phyloP scores from a whole-genome alignment of 2,113 vertebrate species.

The Dipodomys merriami region DNA sequence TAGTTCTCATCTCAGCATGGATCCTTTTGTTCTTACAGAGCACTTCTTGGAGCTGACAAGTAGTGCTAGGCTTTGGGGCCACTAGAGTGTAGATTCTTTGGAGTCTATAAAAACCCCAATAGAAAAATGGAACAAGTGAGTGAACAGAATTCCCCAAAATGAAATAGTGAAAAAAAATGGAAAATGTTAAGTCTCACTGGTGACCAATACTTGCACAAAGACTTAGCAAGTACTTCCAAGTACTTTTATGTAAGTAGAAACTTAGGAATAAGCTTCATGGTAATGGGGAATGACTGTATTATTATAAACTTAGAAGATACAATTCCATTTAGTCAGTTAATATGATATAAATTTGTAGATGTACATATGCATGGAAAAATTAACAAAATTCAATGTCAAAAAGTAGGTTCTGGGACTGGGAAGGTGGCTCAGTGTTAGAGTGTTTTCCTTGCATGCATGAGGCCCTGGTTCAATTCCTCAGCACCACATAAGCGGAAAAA shows the following conservation, averaged over 20 bases:
- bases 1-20: neutral
- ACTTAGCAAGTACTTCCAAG: neutral
- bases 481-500: too few species aligned
- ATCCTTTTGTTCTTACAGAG: neutral
- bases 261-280: neutral
- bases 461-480: too few species aligned
- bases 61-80: neutral
- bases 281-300: neutral
- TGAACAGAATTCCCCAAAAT: neutral
- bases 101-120: neutral
- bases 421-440: too few species aligned
- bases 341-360: neutral
- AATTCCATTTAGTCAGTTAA: neutral
- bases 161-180: neutral
- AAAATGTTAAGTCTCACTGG: neutral
- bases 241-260: too few species aligned
- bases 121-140: conserved; percentile 9
- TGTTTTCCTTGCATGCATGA: too few species aligned
- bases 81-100: neutral
- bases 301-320: neutral
- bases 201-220: conserved; percentile 15
- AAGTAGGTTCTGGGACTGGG: neutral
- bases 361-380: neutral
- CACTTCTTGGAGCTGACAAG: neutral
- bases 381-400: neutral